Percentiles rank a stretch among this genome's conserved stretches.
Conservation (phyloP, 2,888 invertebrate species). For the Liposcelis brunnea region DNA sequence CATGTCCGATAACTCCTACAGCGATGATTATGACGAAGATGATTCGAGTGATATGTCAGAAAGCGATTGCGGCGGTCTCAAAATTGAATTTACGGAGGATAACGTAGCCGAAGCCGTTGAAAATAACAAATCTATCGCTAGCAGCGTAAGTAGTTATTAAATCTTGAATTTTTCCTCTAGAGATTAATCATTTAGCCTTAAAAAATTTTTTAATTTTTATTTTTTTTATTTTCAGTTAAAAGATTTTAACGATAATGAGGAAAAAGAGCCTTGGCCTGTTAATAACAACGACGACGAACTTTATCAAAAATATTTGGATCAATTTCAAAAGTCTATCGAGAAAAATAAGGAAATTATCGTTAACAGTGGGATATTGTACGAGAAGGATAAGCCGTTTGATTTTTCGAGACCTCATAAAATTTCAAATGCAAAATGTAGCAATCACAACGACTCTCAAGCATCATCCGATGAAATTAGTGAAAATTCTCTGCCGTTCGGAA, state of each 20-base stretch:
- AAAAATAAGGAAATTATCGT: slow-evolving; percentile 24
- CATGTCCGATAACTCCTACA: slow-evolving; percentile 31
- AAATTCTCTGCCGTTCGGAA: too few relatives aligned
- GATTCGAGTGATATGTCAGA: slow-evolving; percentile 17
- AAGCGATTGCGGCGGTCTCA: slow-evolving; percentile 24
- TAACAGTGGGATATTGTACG: slow-evolving; percentile 23
- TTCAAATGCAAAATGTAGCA: slow-evolving; percentile 1
- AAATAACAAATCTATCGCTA: background rate
- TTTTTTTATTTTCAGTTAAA: background rate
- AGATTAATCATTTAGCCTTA: background rate
- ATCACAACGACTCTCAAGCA: slow-evolving; percentile 3
- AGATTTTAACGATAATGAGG: background rate
- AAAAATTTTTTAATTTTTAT: background rate
- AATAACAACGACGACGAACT: background rate
- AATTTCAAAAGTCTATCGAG: slow-evolving; percentile 22
- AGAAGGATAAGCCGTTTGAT: slow-evolving; percentile 19
- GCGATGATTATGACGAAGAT: slow-evolving; percentile 24
- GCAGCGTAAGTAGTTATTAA: background rate
- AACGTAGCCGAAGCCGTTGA: slow-evolving; percentile 77
- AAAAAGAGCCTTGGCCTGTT: slow-evolving; percentile 1
- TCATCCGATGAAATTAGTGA: too few relatives aligned
- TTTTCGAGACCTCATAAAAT: slow-evolving; percentile 11
- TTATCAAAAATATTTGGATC: background rate
- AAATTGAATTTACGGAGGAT: slow-evolving; percentile 67
- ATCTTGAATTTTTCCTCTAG: background rate